A percentile compares a stretch with the other conserved stretches of the same genome.
Conservation (phyloP, 2,888 invertebrate species). For the Troilus luridus region DNA sequence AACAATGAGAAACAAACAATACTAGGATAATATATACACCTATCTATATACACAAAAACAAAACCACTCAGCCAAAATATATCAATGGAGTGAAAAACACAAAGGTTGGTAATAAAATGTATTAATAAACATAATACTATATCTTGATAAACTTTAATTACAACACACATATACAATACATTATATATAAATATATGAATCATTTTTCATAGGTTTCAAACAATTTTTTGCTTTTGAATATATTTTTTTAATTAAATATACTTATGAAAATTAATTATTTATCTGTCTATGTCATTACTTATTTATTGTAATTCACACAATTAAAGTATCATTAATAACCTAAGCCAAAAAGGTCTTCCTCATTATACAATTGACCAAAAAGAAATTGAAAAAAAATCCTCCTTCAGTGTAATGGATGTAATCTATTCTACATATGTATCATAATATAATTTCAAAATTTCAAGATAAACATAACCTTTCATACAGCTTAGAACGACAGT, state of each 20-base stretch:
- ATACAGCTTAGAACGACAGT: not conserved
- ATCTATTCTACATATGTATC: not conserved
- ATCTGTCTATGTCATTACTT: not conserved
- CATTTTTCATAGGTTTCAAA: not conserved
- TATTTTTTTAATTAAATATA: conserved; percentile 9
- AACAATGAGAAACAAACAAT: not conserved
- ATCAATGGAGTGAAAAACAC: not conserved
- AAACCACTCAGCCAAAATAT: not conserved
- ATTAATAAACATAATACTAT: not conserved
- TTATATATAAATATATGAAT: not conserved
- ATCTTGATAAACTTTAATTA: not conserved
- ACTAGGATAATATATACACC: not conserved
- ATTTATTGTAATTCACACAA: not conserved
- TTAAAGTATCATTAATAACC: not conserved
- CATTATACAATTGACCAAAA: not conserved
- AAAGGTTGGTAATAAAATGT: not conserved
- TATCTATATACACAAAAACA: not conserved
- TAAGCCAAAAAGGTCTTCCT: not conserved
- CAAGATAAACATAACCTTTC: not conserved
- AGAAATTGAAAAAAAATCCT: not conserved
- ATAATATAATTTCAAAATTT: not conserved
- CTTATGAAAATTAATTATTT: not conserved
- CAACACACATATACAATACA: not conserved
- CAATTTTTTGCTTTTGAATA: not conserved
- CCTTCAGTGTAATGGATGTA: not conserved